These are phyloP conservation scores for Empis livida DNA, from an alignment of 2,888 invertebrate species.

Conservation along the genomic window DNA sequence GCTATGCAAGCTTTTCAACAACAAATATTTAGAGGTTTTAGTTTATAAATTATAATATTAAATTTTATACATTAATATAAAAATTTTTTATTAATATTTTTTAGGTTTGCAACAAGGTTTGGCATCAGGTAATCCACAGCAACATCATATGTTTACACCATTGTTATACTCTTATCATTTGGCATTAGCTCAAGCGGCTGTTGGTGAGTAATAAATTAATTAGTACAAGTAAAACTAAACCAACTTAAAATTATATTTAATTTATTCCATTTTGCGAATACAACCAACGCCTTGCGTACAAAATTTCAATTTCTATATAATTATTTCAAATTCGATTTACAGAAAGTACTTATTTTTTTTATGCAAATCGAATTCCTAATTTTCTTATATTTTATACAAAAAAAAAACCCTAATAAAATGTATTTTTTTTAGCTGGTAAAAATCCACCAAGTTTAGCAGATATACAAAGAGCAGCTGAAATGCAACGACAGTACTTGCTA, in stretches of 20 bases:
- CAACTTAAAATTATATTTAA: too few species aligned
- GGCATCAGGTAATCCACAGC: conserved; percentile 49
- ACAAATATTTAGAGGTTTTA: conserved; percentile 63
- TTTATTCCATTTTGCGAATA: too few species aligned
- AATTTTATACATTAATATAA: background rate
- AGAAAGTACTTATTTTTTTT: too few species aligned
- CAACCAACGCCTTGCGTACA: too few species aligned
- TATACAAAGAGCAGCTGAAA: conserved; percentile 72
- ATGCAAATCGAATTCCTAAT: too few species aligned
- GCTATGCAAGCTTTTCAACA: conserved; percentile 77
- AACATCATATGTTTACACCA: conserved; percentile 81
- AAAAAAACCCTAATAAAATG: too few species aligned
- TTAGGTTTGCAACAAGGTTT: conserved; percentile 31
- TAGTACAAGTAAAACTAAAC: too few species aligned
- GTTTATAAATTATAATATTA: conserved; percentile 1
- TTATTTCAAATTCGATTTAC: too few species aligned
- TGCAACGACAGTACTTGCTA: conserved; percentile 88
- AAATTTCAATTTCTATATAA: too few species aligned
- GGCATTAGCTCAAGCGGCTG: conserved; percentile 66
- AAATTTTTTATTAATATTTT: background rate
- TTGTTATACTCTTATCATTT: conserved; percentile 81
- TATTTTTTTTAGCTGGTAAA: conserved; percentile 20
- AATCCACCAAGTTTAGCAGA: conserved; percentile 47
- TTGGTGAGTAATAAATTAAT: too few species aligned
- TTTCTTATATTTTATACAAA: too few species aligned